These are phyloP conservation scores for Collichthys lucidus DNA, from an alignment of 2,113 vertebrate genomes.

Conservation along the genomic window DNA sequence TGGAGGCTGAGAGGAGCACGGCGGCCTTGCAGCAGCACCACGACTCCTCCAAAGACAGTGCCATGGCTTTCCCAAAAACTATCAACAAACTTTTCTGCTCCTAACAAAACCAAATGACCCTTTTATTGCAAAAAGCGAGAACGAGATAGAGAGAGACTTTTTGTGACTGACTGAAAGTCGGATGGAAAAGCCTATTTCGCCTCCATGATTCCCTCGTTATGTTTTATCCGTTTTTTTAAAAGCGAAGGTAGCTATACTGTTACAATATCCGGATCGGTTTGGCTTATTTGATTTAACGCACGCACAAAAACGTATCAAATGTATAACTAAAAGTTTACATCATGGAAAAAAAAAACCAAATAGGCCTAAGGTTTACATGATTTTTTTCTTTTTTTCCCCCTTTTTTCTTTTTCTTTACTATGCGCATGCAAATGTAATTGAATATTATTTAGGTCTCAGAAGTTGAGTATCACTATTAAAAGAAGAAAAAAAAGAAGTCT, in stretches of 20 bases:
- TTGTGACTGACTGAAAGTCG: constrained; percentile 49
- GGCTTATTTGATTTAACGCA: constrained; percentile 85
- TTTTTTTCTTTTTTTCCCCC: constrained; percentile 67
- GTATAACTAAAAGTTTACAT: constrained; percentile 88
- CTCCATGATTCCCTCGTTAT: constrained; percentile 34
- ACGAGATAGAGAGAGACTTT: constrained; percentile 44
- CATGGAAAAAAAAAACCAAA: constrained; percentile 56
- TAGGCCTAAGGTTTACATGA: constrained; percentile 69
- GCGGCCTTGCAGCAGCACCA: constrained; percentile 86
- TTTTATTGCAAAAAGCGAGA: constrained; percentile 50
- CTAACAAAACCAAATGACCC: constrained; percentile 78
- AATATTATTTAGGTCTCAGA: constrained; percentile 81
- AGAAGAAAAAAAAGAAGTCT: constrained; percentile 75
- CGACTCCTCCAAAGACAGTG: constrained; percentile 88
- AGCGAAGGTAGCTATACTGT: constrained; percentile 69
- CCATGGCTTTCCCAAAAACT: constrained; percentile 87
- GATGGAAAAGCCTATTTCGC: constrained; percentile 40
- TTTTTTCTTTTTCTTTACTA: constrained; percentile 78
- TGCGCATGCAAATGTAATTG: constrained; percentile 88
- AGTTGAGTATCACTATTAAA: constrained; percentile 88
- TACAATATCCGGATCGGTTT: constrained; percentile 82
- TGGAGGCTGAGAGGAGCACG: constrained; percentile 90
- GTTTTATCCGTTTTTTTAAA: constrained; percentile 61
- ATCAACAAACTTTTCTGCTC: constrained; percentile 94
- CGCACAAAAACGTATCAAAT: constrained; percentile 85